Percentiles rank a stretch among this genome's conserved stretches.
These are phyloP conservation scores for Drepana falcataria DNA, from an alignment of 2,888 invertebrate genomes.

Conservation along the genomic window DNA sequence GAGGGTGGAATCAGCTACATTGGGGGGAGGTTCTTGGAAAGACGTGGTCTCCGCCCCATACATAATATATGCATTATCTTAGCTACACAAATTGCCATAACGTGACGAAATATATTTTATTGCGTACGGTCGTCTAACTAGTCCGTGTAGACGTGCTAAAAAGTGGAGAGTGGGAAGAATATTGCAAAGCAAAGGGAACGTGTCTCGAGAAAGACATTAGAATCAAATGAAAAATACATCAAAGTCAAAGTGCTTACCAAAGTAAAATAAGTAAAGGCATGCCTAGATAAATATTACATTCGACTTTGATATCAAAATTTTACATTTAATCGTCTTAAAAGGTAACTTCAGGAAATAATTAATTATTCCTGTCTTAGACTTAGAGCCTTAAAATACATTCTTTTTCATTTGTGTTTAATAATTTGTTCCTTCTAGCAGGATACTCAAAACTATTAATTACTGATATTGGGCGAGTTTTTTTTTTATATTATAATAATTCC, in stretches of 20 bases:
- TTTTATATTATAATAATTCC: too few species aligned
- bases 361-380: too few species aligned
- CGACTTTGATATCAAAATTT: too few species aligned
- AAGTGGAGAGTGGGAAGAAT: neutral
- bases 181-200: neutral
- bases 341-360: too few species aligned
- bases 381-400: too few species aligned
- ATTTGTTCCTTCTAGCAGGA: too few species aligned
- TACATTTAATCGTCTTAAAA: too few species aligned
- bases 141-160: neutral
- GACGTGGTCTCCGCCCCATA: constrained; percentile 39
- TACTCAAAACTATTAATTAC: too few species aligned
- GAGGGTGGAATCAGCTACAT: constrained; percentile 47
- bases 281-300: neutral
- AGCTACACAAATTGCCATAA: constrained; percentile 35
- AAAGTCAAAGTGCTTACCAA: neutral
- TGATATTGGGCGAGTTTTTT: too few species aligned
- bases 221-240: neutral
- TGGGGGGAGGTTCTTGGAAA: constrained; percentile 40
- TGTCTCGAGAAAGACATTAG: neutral
- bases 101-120: constrained; percentile 35
- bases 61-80: constrained; percentile 48
- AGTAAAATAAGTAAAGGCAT: neutral
- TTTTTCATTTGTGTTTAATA: too few species aligned
- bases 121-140: constrained; percentile 14